Conservation (phyloP, 2,888 invertebrate genomes). For the Zaprionus lineosus region DNA sequence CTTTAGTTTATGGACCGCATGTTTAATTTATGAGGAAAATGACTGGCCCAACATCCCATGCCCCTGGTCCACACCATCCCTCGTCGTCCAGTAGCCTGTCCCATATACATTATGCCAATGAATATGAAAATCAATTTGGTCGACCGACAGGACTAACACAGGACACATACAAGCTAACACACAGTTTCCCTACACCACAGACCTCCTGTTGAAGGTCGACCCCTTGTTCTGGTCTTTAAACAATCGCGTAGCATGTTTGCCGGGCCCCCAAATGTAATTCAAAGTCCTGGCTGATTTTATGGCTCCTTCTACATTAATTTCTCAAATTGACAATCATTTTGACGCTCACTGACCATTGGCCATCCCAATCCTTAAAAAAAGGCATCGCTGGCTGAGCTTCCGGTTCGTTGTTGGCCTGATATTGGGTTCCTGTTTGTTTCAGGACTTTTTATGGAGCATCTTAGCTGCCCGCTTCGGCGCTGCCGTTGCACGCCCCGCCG, state of each 20-base stretch:
- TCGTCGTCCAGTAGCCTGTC: background rate
- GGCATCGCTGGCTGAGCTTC: conserved; percentile 36
- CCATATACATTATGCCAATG: conserved; percentile 51
- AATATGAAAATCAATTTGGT: conserved; percentile 70
- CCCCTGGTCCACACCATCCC: no score
- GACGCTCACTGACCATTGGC: conserved; percentile 20
- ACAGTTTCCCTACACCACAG: background rate
- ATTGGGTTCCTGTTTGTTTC: conserved; percentile 7
- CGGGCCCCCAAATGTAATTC: background rate
- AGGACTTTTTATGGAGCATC: conserved; percentile 2
- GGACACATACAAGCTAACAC: conserved; percentile 3
- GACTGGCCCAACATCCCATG: background rate
- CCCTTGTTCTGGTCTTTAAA: conserved; percentile 35
- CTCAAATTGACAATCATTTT: conserved; percentile 71
- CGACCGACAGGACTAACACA: conserved; percentile 4
- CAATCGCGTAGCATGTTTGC: conserved; percentile 2
- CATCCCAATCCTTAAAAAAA: conserved; percentile 6
- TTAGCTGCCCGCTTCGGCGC: background rate
- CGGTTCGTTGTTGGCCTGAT: conserved; percentile 44
- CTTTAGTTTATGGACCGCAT: conserved; percentile 71
- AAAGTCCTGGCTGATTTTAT: conserved; percentile 31
- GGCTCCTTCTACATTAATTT: conserved; percentile 67
- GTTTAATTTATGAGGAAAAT: conserved; percentile 70
- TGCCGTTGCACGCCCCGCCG: background rate
- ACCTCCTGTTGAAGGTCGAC: conserved; percentile 43